Percentiles rank a stretch among this genome's conserved stretches.
These are phyloP conservation scores for Adelphocoris suturalis DNA, from an alignment of 2,888 invertebrate species.

Conservation along the genomic window DNA sequence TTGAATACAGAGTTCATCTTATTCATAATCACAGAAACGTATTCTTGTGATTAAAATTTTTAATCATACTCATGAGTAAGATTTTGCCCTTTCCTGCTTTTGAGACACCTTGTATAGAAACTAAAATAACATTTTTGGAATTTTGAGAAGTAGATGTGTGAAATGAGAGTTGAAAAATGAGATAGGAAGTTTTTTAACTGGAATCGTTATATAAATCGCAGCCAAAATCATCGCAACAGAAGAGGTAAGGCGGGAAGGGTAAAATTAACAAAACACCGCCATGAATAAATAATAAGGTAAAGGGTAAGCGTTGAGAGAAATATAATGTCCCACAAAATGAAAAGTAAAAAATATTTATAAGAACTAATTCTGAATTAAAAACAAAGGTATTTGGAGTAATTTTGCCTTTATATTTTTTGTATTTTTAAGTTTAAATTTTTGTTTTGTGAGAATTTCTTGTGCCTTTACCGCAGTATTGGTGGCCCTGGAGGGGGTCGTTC, in stretches of 20 bases:
- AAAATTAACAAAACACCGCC: constrained; percentile 10
- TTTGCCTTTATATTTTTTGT: background rate
- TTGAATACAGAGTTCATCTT: too few relatives aligned
- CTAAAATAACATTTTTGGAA: too few relatives aligned
- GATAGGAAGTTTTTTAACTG: too few relatives aligned
- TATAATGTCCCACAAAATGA: background rate
- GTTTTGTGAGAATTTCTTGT: constrained; percentile 66
- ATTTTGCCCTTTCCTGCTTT: too few relatives aligned
- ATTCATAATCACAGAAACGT: too few relatives aligned
- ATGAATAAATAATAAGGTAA: constrained; percentile 7
- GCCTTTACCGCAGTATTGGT: constrained; percentile 75
- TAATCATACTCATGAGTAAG: too few relatives aligned
- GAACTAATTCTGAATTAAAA: constrained; percentile 2
- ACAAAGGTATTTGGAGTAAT: background rate
- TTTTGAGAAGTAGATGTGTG: too few relatives aligned
- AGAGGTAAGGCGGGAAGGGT: background rate
- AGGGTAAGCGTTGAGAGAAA: too few relatives aligned
- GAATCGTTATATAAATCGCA: background rate
- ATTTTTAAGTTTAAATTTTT: background rate
- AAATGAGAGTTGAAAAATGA: too few relatives aligned
- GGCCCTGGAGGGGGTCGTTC: constrained; percentile 72
- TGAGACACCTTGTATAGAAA: too few relatives aligned
- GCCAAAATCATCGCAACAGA: background rate
- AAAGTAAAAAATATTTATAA: background rate
- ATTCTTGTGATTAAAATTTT: too few relatives aligned